Percentiles rank a stretch among this genome's conserved stretches.
Evolutionary conservation across 2,113 vertebrate species (phyloP).

Genomic region (Gasterosteus nipponicus): DNA sequence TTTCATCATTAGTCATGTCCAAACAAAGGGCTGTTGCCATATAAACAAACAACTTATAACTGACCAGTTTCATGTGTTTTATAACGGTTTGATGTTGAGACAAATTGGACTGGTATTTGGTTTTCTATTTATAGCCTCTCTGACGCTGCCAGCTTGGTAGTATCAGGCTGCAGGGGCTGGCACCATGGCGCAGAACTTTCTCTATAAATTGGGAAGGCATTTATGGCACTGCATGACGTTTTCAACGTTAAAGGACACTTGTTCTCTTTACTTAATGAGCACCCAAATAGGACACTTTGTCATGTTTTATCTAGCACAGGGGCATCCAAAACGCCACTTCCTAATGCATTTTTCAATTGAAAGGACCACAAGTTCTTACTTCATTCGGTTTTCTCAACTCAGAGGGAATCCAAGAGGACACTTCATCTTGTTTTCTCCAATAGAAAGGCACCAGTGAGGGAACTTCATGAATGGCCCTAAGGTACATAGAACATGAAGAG

Average conservation of each 20-base stretch:
- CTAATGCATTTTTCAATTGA: too few relatives aligned
- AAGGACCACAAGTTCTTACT: too few relatives aligned
- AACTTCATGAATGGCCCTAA: too few relatives aligned
- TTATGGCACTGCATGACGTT: not conserved
- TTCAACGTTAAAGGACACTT: not conserved
- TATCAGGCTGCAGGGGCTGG: not conserved
- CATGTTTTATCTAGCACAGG: not conserved
- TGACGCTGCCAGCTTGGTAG: constrained; percentile 35
- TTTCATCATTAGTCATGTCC: constrained; percentile 9
- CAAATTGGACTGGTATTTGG: not conserved
- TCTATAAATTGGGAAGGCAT: not conserved
- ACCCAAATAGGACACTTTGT: not conserved
- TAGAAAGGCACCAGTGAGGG: too few relatives aligned
- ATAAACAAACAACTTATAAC: not conserved
- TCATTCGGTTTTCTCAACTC: not conserved
- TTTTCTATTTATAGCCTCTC: not conserved
- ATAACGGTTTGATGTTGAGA: not conserved
- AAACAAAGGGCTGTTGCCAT: not conserved
- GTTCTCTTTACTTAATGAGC: not conserved
- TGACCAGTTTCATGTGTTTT: constrained; percentile 1
- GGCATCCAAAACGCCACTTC: not conserved
- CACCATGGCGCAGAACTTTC: not conserved
- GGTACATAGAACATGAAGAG: too few relatives aligned
- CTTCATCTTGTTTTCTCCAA: too few relatives aligned
- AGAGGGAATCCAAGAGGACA: too few relatives aligned